Evolutionary conservation across 64 coral and sea anemone genomes (phyloP), one percentile per base, ranked within the genome.

Genomic region (Montipora capricornis): DNA sequence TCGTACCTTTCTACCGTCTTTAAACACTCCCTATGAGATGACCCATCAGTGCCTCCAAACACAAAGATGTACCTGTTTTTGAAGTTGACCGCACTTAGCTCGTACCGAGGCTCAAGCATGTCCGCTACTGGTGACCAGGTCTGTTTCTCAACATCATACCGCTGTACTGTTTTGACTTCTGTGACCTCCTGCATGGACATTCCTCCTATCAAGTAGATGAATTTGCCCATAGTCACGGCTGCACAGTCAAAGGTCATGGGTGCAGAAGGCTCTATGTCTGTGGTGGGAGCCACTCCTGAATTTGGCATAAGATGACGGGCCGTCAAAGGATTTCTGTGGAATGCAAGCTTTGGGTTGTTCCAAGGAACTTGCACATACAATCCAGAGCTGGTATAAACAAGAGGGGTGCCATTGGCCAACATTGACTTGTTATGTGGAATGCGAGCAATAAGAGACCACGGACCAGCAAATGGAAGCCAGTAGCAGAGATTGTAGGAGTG

Each of bases 171-270:
- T 20, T 86, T 86, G 9, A 86, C 82, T 50, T 86, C 82, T 49
- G 82, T 44, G 1, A 70, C 66, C 64, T 86, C 82, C 19, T 86
- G 82, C 82, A 86, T 86, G 47, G 82, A 86, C 82, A 86, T 86
- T 4, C 82, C 82, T 2, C 82, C 82, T 71, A 86, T 86, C 47
- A 86, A 47, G 67, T 86, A 86, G 46, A 86, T 86, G 20, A 71
- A 50, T 11, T 64, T 68, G 8, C 62, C 82, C 82, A 86, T 86
- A 2, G 82, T 86, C 8, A 86, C 82, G 15, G 82, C 82, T 15
- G 82, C 82, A 66, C 82, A 86, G 67, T 86, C 82, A 48, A 86
- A 86, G 17, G 82, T 86, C 82, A 86, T 86, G 44, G 82, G 82
- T 14, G 46, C 82, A 9, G 61, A 86, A 3, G 82, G 82, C 17